phyloP scores from a whole-genome alignment of 2,797 vertebrate genomes.

The Dermochelys coriacea region DNA sequence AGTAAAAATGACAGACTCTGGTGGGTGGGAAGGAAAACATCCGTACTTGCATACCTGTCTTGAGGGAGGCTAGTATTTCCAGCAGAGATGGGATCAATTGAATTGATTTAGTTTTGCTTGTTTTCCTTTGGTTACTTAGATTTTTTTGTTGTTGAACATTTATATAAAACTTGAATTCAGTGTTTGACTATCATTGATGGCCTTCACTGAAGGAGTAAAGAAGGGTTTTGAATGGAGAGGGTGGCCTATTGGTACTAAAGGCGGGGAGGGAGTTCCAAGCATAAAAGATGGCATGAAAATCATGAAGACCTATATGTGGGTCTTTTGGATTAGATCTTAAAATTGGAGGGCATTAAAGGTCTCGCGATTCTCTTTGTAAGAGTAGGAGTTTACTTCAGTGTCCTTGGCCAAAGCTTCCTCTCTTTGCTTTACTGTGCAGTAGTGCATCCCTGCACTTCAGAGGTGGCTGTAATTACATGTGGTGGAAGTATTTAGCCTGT shows the following conservation, averaged over 20 bases:
- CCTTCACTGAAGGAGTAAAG: background rate
- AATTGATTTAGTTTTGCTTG: background rate
- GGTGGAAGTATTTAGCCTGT: background rate
- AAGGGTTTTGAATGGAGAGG: background rate
- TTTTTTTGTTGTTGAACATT: rapidly evolving
- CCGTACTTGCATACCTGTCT: rapidly evolving
- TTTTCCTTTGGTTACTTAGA: background rate
- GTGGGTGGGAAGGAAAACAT: rapidly evolving
- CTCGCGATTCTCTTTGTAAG: background rate
- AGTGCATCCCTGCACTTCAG: background rate
- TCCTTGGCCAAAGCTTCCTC: background rate
- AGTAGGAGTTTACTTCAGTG: background rate
- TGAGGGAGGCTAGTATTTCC: background rate
- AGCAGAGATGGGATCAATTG: background rate
- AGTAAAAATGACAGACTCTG: background rate
- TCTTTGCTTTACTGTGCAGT: background rate
- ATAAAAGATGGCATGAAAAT: rapidly evolving
- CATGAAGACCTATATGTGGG: rapidly evolving
- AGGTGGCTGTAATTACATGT: background rate
- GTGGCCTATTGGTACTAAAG: rapidly evolving
- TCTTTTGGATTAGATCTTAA: rapidly evolving
- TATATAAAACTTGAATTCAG: rapidly evolving
- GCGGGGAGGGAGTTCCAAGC: rapidly evolving
- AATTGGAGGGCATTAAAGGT: background rate
- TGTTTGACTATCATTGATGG: background rate